Evolutionary conservation across 2,797 vertebrate species (phyloP).

Genomic region (Danio aesculapii): DNA sequence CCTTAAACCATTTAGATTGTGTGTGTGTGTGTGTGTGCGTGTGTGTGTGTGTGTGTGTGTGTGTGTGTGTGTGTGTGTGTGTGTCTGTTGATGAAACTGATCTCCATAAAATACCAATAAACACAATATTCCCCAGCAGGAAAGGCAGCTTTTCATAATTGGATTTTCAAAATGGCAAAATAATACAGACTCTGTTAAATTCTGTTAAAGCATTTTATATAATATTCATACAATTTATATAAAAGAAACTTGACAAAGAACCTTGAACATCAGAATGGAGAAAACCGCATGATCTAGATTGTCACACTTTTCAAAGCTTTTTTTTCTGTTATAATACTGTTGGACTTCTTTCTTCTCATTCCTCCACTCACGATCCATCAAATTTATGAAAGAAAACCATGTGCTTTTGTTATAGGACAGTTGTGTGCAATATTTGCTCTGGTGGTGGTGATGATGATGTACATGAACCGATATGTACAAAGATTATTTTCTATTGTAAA

Average conservation of each 20-base stretch:
- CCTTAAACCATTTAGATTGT: no score
- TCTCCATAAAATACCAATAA: not conserved
- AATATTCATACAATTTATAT: slow-evolving; percentile 73
- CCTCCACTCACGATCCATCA: slow-evolving; percentile 28
- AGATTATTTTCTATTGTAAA: slow-evolving; percentile 23
- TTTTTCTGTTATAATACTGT: slow-evolving; percentile 69
- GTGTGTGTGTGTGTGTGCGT: no score
- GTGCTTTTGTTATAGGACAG: slow-evolving; percentile 34
- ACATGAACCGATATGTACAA: slow-evolving; percentile 29
- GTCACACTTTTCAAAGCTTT: slow-evolving; percentile 72
- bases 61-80: no score
- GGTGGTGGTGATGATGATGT: not conserved
- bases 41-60: no score
- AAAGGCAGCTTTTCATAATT: not conserved
- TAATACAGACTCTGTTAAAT: slow-evolving; percentile 7
- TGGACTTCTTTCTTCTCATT: slow-evolving; percentile 43
- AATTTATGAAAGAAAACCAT: slow-evolving; percentile 22
- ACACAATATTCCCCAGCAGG: no score
- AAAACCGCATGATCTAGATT: slow-evolving; percentile 72
- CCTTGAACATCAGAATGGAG: slow-evolving; percentile 74
- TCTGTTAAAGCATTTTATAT: slow-evolving; percentile 68
- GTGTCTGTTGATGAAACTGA: no score
- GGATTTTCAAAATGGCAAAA: not conserved
- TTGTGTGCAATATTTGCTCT: slow-evolving; percentile 28
- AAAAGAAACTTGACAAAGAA: slow-evolving; percentile 76